Base-by-base conservation (phyloP, 2,113 vertebrate genomes). In the Heteronetta atricapilla region DNA sequence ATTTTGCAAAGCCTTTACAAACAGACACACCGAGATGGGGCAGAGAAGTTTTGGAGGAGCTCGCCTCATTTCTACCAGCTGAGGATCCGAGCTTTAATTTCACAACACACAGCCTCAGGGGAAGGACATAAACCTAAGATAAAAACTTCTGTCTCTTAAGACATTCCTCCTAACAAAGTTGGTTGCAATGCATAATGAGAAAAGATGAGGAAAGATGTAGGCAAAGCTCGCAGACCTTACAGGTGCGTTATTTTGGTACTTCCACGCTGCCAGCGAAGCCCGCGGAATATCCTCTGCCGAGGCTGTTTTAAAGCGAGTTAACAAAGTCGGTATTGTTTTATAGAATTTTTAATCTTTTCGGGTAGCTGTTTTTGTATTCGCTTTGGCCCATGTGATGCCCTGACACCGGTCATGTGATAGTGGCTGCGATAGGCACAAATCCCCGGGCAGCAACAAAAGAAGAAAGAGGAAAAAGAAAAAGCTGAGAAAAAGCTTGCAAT, bases 371-470 rank as follows among this genome's bases (percentile, higher is more conserved):
- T 98, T 97, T 98, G 97, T 97, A 94, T 97, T 98, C 94, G 31
- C 95, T 97, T 97, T 96, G 91, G 96, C 95, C 97, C 98, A 98
- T 98, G 98, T 98, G 98, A 98, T 97, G 96, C 93, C 96, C 96
- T 98, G 96, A 98, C 97, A 98, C 96, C 74, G 25, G 97, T 98
- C 98, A 98, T 98, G 98, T 98, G 98, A 98, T 97, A 97, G 44
- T 42, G 90, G 96, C 96, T 98, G 97, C 84, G 96, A 98, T 98
- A 98, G 97, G 98, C 97, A 98, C 98, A 98, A 98, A 98, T 98
- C 98, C 98, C 97, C 38, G 72, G 96, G 97, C 86, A 97, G 97
- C 94, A 98, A 98, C 98, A 98, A 98, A 98, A 98, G 98, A 98
- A 98, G 97, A 97, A 98, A 98, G 97, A 97, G 94, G 94, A 93